A percentile compares a stretch with the other conserved stretches of the same genome.
These are phyloP conservation scores for Epizoanthus stellaris DNA, from an alignment of 92 coral and sea anemone genomes.

Conservation along the genomic window DNA sequence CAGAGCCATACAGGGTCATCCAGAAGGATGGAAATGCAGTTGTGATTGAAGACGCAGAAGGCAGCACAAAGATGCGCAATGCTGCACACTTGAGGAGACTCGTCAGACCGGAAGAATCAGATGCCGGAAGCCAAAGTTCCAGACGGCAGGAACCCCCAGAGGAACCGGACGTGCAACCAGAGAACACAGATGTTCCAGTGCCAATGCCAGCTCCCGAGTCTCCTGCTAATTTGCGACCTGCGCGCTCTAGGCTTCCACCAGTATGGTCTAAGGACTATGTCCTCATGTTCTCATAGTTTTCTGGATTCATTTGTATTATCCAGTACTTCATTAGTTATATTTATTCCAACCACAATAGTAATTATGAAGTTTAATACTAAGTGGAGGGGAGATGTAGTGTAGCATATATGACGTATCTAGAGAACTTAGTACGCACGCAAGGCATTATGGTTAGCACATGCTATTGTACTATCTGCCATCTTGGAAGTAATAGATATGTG, in stretches of 20 bases:
- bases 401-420: background rate
- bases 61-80: slow-evolving; percentile 61
- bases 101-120: background rate
- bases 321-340: background rate
- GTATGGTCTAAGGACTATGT: background rate
- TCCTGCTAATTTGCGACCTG: background rate
- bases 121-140: background rate
- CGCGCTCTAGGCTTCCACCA: background rate
- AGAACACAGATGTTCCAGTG: background rate
- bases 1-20: slow-evolving; percentile 50
- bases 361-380: background rate
- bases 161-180: background rate
- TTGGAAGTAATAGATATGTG: too few species aligned
- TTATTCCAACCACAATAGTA: background rate
- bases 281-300: background rate
- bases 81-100: slow-evolving; percentile 63
- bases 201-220: background rate
- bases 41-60: slow-evolving; percentile 54
- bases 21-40: slow-evolving; percentile 64
- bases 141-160: background rate
- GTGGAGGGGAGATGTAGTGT: slow-evolving; percentile 9
- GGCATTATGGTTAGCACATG: too few species aligned
- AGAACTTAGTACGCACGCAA: too few species aligned
- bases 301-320: background rate
- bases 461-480: too few species aligned